Evolutionary conservation across 2,888 invertebrate genomes (phyloP).

Genomic region (Chrysomela aeneicollis): DNA sequence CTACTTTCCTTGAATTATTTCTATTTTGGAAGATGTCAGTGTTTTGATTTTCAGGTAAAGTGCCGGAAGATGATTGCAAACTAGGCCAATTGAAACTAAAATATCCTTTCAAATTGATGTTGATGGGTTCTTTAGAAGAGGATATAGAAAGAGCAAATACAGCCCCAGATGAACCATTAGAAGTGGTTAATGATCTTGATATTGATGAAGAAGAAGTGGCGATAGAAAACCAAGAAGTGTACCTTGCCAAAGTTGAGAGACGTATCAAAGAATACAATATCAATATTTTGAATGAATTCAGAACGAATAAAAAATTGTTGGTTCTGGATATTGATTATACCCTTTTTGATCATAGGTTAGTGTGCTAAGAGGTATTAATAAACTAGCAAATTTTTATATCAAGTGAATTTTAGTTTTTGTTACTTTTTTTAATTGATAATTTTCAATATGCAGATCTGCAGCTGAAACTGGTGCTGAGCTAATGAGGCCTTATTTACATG

Average conservation of each 20-base stretch:
- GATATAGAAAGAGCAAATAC: constrained; percentile 85
- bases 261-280: constrained; percentile 85
- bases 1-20: too few relatives aligned
- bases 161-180: constrained; percentile 82
- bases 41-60: constrained; percentile 82
- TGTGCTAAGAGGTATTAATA: too few relatives aligned
- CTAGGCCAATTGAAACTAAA: constrained; percentile 83
- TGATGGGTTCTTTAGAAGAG: constrained; percentile 95
- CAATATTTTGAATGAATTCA: constrained; percentile 79
- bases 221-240: constrained; percentile 72
- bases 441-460: constrained; percentile 72
- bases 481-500: constrained; percentile 95
- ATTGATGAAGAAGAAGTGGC: constrained; percentile 86
- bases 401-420: too few relatives aligned
- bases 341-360: constrained; percentile 81
- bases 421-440: too few relatives aligned
- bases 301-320: constrained; percentile 86
- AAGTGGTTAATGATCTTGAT: constrained; percentile 91
- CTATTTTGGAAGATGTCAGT: too few relatives aligned
- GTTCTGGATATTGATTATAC: constrained; percentile 98
- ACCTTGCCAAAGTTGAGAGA: constrained; percentile 83
- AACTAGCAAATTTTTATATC: too few relatives aligned
- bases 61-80: constrained; percentile 79
- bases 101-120: constrained; percentile 91
- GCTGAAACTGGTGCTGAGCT: constrained; percentile 87